Conservation (phyloP, 2,797 vertebrate genomes). For the Sciurus vulgaris region DNA sequence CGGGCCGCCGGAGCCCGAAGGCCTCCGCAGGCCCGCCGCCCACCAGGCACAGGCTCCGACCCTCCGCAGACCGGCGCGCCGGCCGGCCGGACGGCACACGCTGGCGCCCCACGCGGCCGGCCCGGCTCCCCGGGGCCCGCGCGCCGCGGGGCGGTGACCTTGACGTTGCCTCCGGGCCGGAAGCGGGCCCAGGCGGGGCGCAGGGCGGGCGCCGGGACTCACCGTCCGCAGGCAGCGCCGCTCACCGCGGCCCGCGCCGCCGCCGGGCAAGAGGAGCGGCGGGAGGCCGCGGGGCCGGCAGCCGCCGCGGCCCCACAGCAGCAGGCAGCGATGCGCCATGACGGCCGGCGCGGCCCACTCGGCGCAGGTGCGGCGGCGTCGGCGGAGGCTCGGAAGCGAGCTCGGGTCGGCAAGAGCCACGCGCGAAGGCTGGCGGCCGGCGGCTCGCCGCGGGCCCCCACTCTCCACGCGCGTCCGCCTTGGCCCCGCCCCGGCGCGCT, state of each 20-base stretch:
- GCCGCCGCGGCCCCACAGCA: constrained; percentile 87
- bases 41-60: neutral
- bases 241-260: constrained; percentile 28
- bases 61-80: neutral
- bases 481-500: constrained; percentile 46
- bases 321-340: constrained; percentile 88
- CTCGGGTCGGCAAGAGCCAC: neutral
- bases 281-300: constrained; percentile 85
- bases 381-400: neutral
- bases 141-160: constrained; percentile 68
- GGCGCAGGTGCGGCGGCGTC: constrained; percentile 44
- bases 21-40: neutral
- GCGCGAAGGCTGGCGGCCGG: neutral
- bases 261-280: constrained; percentile 65
- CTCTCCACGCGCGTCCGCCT: neutral
- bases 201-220: constrained; percentile 74
- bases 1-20: no score
- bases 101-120: neutral
- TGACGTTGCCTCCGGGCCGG: constrained; percentile 48
- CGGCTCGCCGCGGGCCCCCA: neutral
- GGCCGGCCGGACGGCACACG: neutral
- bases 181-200: neutral
- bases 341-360: constrained; percentile 3
- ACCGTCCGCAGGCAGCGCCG: constrained; percentile 84
- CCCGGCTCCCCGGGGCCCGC: neutral